Conservation (phyloP, 2,888 invertebrate species). For the Sussaba pulchella region DNA sequence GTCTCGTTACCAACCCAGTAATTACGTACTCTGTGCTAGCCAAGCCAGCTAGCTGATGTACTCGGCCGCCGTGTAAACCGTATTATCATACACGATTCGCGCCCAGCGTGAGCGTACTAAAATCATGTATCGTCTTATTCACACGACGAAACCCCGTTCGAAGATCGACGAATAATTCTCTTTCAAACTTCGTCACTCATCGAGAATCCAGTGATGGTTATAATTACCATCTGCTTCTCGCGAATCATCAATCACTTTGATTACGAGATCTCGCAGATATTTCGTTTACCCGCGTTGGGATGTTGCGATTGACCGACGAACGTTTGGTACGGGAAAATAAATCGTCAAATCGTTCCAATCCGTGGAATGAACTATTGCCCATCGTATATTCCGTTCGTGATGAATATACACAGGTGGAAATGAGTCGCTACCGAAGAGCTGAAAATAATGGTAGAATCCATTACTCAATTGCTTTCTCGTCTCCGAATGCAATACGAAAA, state of each 20-base stretch:
- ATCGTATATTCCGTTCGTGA: slow-evolving; percentile 57
- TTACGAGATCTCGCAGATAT: slow-evolving; percentile 32
- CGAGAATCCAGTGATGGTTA: slow-evolving; percentile 26
- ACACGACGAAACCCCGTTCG: not conserved
- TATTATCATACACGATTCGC: slow-evolving; percentile 12
- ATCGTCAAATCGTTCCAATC: slow-evolving; percentile 50
- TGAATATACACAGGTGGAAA: slow-evolving; percentile 64
- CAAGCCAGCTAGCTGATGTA: slow-evolving; percentile 8
- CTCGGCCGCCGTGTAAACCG: slow-evolving; percentile 26
- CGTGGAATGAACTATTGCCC: slow-evolving; percentile 32
- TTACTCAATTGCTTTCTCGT: slow-evolving; percentile 65
- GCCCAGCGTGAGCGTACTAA: slow-evolving; percentile 22
- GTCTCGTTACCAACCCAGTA: slow-evolving; percentile 74
- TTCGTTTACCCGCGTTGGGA: slow-evolving; percentile 14
- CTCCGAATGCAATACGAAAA: slow-evolving; percentile 47
- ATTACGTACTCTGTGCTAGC: slow-evolving; percentile 69
- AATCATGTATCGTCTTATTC: slow-evolving; percentile 40
- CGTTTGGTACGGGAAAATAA: slow-evolving; percentile 47
- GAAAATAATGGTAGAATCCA: slow-evolving; percentile 41
- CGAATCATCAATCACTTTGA: slow-evolving; percentile 53
- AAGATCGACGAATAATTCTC: slow-evolving; percentile 30
- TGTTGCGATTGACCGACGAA: slow-evolving; percentile 41
- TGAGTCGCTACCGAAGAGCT: slow-evolving; percentile 36
- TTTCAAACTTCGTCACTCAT: slow-evolving; percentile 26
- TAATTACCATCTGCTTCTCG: slow-evolving; percentile 35